Conservation (phyloP, 2,888 invertebrate genomes). For the Caenorhabditis sp. region DNA sequence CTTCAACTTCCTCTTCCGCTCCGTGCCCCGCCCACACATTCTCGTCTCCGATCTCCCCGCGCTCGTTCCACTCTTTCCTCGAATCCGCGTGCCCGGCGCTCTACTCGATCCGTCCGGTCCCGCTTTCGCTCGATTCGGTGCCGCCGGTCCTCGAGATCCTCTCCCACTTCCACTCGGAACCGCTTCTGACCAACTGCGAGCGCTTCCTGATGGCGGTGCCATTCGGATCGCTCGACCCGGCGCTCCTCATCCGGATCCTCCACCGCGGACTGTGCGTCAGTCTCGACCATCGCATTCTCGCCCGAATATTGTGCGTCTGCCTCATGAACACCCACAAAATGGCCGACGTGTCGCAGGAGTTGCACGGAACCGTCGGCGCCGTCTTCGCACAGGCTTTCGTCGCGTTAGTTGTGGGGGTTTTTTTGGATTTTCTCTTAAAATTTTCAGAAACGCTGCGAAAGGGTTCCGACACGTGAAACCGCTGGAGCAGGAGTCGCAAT, state of each 20-base stretch:
- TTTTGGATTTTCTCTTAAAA: not conserved
- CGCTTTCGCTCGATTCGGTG: conserved; percentile 11
- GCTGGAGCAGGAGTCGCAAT: conserved; percentile 22
- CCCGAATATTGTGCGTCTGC: conserved; percentile 45
- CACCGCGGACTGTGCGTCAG: conserved; percentile 33
- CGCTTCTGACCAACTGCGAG: conserved; percentile 52
- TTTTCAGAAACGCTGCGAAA: conserved; percentile 38
- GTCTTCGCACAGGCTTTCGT: conserved; percentile 54
- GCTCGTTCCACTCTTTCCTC: conserved; percentile 46
- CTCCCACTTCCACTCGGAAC: conserved; percentile 39
- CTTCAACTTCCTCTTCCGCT: not conserved
- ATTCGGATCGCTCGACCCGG: conserved; percentile 8
- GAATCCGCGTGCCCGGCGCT: conserved; percentile 43
- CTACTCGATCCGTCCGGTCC: conserved; percentile 51
- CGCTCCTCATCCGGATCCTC: conserved; percentile 18
- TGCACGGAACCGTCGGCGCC: conserved; percentile 30
- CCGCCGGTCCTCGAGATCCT: conserved; percentile 43
- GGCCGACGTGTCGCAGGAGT: conserved; percentile 39
- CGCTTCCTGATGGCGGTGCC: conserved; percentile 38
- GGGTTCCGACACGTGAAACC: conserved; percentile 48
- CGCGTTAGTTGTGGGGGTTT: conserved; percentile 21
- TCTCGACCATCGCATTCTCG: conserved; percentile 48
- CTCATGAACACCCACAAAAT: conserved; percentile 35
- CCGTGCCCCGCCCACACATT: conserved; percentile 4
- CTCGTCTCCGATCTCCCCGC: conserved; percentile 4